phyloP scores from a whole-genome alignment of 1,140 invertebrate species.

The Achroia grisella region DNA sequence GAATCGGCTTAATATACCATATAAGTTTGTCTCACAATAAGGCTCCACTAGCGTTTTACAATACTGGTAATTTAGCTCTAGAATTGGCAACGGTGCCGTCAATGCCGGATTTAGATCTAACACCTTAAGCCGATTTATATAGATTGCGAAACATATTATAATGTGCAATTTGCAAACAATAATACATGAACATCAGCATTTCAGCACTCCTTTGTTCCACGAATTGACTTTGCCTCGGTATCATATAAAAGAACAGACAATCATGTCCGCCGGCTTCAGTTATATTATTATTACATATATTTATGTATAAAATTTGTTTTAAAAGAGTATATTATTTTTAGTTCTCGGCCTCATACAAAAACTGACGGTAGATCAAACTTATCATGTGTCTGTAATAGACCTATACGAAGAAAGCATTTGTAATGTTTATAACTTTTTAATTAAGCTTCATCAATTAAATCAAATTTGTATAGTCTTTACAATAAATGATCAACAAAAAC shows the following conservation, averaged over 20 bases:
- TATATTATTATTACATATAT: not conserved
- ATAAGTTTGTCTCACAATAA: constrained; percentile 36
- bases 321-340: not conserved
- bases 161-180: not conserved
- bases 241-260: no score
- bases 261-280: not conserved
- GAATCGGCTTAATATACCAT: constrained; percentile 26
- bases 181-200: not conserved
- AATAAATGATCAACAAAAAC: no score
- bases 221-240: no score
- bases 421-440: not conserved
- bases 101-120: not conserved
- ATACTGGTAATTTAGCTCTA: constrained; percentile 29
- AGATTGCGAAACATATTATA: not conserved
- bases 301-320: not conserved
- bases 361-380: no score
- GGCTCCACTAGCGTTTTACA: constrained; percentile 29
- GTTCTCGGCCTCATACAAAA: no score
- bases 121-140: constrained; percentile 5
- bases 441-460: not conserved
- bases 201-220: no score
- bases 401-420: not conserved
- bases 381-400: no score
- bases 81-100: not conserved
- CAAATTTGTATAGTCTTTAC: not conserved